Evolutionary conservation across 2,888 invertebrate species (phyloP).

Genomic region (Orgyia antiqua): DNA sequence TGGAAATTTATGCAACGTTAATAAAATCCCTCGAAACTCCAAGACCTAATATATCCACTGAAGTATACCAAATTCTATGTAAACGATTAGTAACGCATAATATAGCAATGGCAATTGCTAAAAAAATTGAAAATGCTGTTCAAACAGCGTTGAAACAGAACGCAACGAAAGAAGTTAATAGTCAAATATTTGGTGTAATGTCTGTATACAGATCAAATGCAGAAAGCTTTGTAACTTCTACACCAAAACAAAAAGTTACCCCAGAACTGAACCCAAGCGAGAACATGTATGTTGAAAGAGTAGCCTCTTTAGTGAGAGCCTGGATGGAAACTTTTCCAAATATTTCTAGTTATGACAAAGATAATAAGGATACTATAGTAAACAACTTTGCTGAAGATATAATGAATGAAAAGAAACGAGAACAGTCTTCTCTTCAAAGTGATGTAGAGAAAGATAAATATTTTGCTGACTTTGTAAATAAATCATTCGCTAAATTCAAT

Average conservation of each 20-base stretch:
- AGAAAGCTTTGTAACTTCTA: constrained; percentile 30
- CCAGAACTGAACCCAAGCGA: constrained; percentile 34
- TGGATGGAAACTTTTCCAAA: constrained; percentile 42
- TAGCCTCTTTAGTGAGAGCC: constrained; percentile 26
- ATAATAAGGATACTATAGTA: constrained; percentile 35
- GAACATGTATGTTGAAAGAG: constrained; percentile 20
- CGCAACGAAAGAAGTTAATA: constrained; percentile 4
- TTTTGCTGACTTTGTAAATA: constrained; percentile 29
- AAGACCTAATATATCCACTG: constrained; percentile 6
- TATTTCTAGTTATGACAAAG: constrained; percentile 28
- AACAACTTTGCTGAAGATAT: constrained; percentile 41
- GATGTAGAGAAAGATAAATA: constrained; percentile 26
- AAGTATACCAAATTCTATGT: constrained; percentile 7
- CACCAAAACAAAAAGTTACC: constrained; percentile 31
- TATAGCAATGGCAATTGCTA: constrained; percentile 9
- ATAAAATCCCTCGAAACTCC: constrained; percentile 10
- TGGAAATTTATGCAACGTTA: constrained; percentile 15
- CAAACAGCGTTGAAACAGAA: constrained; percentile 8
- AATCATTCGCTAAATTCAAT: constrained; percentile 39
- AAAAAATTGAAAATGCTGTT: constrained; percentile 12
- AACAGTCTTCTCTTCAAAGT: constrained; percentile 27
- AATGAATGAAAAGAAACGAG: constrained; percentile 35
- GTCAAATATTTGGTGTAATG: constrained; percentile 15
- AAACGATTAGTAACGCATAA: constrained; percentile 8
- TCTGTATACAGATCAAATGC: constrained; percentile 29